Evolutionary conservation across 2,797 vertebrate genomes (phyloP).

Genomic region (Gymnocypris eckloni): DNA sequence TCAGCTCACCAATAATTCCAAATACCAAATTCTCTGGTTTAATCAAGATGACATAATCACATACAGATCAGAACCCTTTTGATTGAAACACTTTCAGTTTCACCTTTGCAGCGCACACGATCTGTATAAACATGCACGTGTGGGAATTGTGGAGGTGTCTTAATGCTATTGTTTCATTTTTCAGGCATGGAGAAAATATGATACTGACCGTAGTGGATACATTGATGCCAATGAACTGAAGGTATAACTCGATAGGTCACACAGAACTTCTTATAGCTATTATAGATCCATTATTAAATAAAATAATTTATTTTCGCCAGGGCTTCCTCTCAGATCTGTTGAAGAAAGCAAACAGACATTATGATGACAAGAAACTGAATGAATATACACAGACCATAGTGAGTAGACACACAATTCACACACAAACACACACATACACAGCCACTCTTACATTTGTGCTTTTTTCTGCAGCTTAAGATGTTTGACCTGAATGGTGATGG

Average conservation of each 20-base stretch:
- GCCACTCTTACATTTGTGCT: constrained; percentile 27
- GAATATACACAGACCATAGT: constrained; percentile 97
- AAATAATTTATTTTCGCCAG: constrained; percentile 66
- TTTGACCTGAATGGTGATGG: constrained; percentile 95
- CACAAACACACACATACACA: constrained; percentile 9
- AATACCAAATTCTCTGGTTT: constrained; percentile 40
- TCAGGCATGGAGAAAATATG: constrained; percentile 94
- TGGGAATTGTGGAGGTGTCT: constrained; percentile 15
- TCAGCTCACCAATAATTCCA: constrained; percentile 17
- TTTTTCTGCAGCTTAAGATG: constrained; percentile 85
- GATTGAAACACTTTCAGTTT: not conserved
- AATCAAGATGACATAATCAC: constrained; percentile 32
- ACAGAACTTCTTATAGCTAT: not conserved
- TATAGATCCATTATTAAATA: constrained; percentile 12
- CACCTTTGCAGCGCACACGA: not conserved
- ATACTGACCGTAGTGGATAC: constrained; percentile 95
- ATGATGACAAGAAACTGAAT: constrained; percentile 91
- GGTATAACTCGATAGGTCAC: constrained; percentile 75
- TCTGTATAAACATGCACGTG: not conserved
- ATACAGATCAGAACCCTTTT: not conserved
- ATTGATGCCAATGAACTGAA: constrained; percentile 97
- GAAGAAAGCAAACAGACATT: constrained; percentile 92
- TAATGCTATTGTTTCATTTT: constrained; percentile 35
- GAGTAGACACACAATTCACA: constrained; percentile 67
- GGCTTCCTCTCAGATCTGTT: constrained; percentile 94